Evolutionary conservation across 2,888 invertebrate genomes (phyloP).

Genomic region (Lasius platythorax): DNA sequence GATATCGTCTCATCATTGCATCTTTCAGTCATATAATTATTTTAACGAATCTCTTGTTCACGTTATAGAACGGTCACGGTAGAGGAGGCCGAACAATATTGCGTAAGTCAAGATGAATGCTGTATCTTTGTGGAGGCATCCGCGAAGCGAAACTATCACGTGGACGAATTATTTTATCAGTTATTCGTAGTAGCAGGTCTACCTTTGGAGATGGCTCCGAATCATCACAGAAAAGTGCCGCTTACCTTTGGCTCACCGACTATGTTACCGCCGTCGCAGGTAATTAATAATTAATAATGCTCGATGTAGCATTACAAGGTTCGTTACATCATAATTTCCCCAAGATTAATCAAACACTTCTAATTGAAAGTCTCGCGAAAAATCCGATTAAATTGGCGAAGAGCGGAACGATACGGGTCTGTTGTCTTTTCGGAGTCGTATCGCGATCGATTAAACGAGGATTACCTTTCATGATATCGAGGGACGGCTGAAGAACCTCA

Average conservation of each 20-base stretch:
- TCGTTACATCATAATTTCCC: not conserved
- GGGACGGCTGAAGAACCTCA: not conserved
- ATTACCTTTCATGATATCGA: slow-evolving; percentile 13
- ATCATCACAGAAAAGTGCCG: slow-evolving; percentile 93
- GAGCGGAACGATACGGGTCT: slow-evolving; percentile 20
- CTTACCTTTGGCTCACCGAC: slow-evolving; percentile 92
- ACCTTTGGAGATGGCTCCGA: slow-evolving; percentile 95
- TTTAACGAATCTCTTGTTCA: not conserved
- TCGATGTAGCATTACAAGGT: not conserved
- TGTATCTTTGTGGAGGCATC: slow-evolving; percentile 94
- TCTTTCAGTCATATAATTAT: not conserved
- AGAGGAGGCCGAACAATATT: slow-evolving; percentile 93
- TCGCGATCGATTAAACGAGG: slow-evolving; percentile 28
- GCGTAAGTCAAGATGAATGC: slow-evolving; percentile 91
- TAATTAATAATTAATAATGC: slow-evolving; percentile 50
- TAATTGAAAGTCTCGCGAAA: slow-evolving; percentile 5
- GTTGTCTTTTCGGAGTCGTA: slow-evolving; percentile 2
- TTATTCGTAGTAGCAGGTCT: slow-evolving; percentile 94
- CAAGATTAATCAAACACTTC: not conserved
- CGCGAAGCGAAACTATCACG: slow-evolving; percentile 92
- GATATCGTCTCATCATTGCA: not conserved
- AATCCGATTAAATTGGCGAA: slow-evolving; percentile 34
- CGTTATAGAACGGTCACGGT: slow-evolving; percentile 90
- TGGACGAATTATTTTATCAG: slow-evolving; percentile 94
- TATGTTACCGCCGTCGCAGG: slow-evolving; percentile 89